Evolutionary conservation across 2,797 vertebrate genomes (phyloP), one percentile per base, ranked within the genome.

Genomic region (Chromis chromis): DNA sequence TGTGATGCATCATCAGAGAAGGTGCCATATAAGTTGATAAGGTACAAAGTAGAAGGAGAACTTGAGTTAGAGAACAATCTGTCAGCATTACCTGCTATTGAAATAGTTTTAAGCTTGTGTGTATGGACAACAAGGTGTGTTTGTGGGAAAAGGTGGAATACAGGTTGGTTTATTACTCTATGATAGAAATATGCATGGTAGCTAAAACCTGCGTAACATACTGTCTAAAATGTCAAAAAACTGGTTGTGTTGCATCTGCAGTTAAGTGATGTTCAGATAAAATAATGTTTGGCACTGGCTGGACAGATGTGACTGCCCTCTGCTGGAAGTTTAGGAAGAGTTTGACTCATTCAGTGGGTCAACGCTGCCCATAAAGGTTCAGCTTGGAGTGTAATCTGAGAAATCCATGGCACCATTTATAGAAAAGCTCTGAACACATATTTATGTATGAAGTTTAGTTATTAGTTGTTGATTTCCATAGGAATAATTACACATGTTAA

Each of bases 261-360:
- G 7, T 31, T 2, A 0, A 42, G 19, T 65, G n/a, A 64, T 22
- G 36, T 3, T 42, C 11, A 44, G 11, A 69, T 69, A 16, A 40
- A 19, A 16, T 10, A 0, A 42, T 61, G 9, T 31, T 40, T 25
- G 42, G 2, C 53, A 1, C 27, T 3, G 27, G 4, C 14, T 52
- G 16, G 0, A 44, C 44, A 17, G n/a, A 17, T 2, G 2, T 50
- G 12, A 22, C 12, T 12, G 44, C 73, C 76, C 76, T 79, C 79
- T 82, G 61, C 69, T 85, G 76, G 75, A 52, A 1, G 3, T 17
- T 52, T 19, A n/a, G 3, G 1, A 42, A 14, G 14, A 42, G 10
- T 36, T 10, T 36, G 33, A 36, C 33, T 36, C 10, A 3, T 14
- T 27, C 0, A 46, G 0, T 62, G 8, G 16, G 39, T 49, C 11